Conservation (phyloP, 2,113 vertebrate genomes). For the Nansenia antarctica region DNA sequence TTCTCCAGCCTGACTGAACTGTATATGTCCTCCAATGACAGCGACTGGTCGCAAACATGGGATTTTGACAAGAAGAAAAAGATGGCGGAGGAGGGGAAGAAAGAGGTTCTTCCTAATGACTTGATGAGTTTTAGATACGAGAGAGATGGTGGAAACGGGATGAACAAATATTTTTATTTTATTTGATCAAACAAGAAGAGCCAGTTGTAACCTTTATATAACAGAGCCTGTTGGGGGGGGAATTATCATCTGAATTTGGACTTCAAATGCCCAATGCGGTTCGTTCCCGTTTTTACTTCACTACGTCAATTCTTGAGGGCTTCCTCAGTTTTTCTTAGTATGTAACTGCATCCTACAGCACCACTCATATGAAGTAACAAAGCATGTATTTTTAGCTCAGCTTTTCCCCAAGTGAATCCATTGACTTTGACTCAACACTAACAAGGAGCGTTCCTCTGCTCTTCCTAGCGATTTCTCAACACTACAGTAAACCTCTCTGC, state of each 20-base stretch:
- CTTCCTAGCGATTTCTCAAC: neutral
- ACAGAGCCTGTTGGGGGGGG: neutral
- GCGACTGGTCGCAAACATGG: too few species aligned
- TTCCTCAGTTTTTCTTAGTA: neutral
- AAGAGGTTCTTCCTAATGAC: neutral
- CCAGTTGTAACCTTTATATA: neutral
- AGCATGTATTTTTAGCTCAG: neutral
- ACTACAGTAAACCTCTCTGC: neutral
- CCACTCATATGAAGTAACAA: neutral
- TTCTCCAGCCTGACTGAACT: neutral
- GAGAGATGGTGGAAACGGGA: neutral
- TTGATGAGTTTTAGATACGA: neutral
- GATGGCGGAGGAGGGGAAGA: neutral
- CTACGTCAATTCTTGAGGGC: neutral
- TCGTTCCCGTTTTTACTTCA: too few species aligned
- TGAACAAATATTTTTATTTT: neutral
- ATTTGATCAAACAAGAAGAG: neutral
- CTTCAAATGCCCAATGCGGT: neutral
- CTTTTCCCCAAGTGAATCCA: slow-evolving; percentile 5
- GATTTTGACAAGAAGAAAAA: neutral
- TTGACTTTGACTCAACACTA: neutral
- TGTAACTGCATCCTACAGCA: neutral
- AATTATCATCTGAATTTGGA: neutral
- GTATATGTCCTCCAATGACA: slow-evolving; percentile 3
- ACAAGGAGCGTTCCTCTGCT: neutral